A percentile compares a stretch with the other conserved stretches of the same genome.
These are phyloP conservation scores for Cydia amplana DNA, from an alignment of 1,140 invertebrate species.

Conservation along the genomic window DNA sequence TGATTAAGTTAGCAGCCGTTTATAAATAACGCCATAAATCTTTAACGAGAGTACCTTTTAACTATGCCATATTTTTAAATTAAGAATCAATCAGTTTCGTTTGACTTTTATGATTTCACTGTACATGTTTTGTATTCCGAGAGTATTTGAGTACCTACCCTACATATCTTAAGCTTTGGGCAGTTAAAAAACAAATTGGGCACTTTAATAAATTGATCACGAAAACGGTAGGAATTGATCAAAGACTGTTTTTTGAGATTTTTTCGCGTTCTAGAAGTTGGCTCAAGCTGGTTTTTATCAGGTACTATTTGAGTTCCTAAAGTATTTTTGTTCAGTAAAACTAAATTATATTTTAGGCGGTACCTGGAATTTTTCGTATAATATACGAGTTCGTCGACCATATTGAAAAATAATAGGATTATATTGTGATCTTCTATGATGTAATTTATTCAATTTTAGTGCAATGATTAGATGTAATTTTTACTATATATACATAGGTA, in stretches of 20 bases:
- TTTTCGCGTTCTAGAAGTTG: slow-evolving; percentile 37
- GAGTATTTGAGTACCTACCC: slow-evolving; percentile 46
- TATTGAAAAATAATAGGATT: slow-evolving; percentile 52
- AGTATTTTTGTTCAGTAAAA: slow-evolving; percentile 48
- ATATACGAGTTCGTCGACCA: slow-evolving; percentile 35
- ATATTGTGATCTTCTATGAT: slow-evolving; percentile 65
- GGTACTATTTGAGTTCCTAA: slow-evolving; percentile 52
- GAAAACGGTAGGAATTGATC: slow-evolving; percentile 71
- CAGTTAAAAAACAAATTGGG: slow-evolving; percentile 36
- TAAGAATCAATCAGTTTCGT: slow-evolving; percentile 50
- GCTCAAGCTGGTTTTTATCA: slow-evolving; percentile 35
- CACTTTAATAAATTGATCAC: slow-evolving; percentile 47
- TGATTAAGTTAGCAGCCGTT: no score
- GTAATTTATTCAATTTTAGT: slow-evolving; percentile 78
- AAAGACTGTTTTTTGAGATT: slow-evolving; percentile 71
- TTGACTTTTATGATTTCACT: slow-evolving; percentile 4
- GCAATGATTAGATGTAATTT: slow-evolving; percentile 78
- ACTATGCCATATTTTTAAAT: slow-evolving; percentile 78
- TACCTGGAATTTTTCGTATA: slow-evolving; percentile 26
- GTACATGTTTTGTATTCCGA: slow-evolving; percentile 55
- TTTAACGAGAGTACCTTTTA: slow-evolving; percentile 73
- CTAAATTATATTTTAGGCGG: slow-evolving; percentile 42
- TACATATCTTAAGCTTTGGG: slow-evolving; percentile 50
- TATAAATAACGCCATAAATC: no score
- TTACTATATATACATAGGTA: slow-evolving; percentile 56